Evolutionary conservation across 1,140 invertebrate genomes (phyloP).

Genomic region (Melanaphis sacchari): DNA sequence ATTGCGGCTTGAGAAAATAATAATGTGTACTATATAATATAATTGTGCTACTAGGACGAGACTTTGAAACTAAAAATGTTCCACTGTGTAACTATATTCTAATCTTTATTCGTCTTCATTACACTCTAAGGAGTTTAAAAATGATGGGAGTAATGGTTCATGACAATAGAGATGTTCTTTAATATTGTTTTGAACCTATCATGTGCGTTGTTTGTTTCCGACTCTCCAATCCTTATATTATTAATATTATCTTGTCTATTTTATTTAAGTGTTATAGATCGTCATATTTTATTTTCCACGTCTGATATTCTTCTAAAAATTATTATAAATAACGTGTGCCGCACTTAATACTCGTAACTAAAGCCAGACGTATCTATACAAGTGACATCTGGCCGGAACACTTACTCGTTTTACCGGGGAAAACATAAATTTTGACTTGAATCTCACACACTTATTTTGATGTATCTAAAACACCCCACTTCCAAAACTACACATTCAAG

Average conservation of each 20-base stretch:
- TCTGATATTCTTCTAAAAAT: background rate
- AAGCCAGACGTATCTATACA: background rate
- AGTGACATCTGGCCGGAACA: background rate
- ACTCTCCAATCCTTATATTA: background rate
- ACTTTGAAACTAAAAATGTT: background rate
- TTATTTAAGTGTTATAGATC: background rate
- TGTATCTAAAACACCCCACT: background rate
- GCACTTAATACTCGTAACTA: background rate
- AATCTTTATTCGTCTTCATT: background rate
- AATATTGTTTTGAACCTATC: background rate
- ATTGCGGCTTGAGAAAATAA: background rate
- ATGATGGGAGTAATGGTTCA: background rate
- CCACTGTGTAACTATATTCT: background rate
- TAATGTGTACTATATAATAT: background rate
- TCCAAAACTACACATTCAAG: background rate
- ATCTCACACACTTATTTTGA: background rate
- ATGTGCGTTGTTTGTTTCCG: background rate
- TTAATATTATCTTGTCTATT: background rate
- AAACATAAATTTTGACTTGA: background rate
- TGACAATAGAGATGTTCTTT: background rate
- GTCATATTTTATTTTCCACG: background rate
- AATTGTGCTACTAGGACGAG: background rate
- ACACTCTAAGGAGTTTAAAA: background rate
- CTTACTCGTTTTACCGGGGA: background rate
- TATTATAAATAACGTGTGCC: background rate